Evolutionary conservation across 2,113 vertebrate genomes (phyloP).

Genomic region (Hippoglossus stenolepis): DNA sequence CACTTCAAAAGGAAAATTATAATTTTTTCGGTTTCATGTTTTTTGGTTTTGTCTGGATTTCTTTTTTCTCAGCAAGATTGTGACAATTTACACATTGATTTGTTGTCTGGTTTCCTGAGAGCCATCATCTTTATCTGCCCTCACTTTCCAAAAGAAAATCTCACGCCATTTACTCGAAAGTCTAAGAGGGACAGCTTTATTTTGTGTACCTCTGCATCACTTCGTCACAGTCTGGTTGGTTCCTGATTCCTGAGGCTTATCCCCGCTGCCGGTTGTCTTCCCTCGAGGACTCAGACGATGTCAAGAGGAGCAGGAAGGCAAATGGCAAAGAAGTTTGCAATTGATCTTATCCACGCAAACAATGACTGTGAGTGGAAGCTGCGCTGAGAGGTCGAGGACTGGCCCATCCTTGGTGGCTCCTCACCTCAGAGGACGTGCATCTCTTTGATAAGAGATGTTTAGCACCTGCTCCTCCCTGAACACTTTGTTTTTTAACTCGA

Average conservation of each 20-base stretch:
- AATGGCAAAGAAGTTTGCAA: slow-evolving; percentile 34
- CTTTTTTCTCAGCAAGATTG: too few species aligned
- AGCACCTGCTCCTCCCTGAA: neutral
- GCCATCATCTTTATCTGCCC: neutral
- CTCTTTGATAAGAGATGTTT: slow-evolving; percentile 2
- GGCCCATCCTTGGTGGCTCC: neutral
- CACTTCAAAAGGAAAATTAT: too few species aligned
- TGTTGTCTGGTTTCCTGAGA: neutral
- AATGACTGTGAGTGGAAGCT: slow-evolving; percentile 14
- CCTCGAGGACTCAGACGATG: slow-evolving; percentile 19
- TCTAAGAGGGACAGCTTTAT: slow-evolving; percentile 12
- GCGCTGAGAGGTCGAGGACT: neutral
- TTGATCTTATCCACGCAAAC: slow-evolving; percentile 42
- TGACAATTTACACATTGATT: neutral
- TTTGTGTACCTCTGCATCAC: slow-evolving; percentile 18
- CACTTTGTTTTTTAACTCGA: neutral
- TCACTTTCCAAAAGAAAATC: neutral
- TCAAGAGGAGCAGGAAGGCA: slow-evolving; percentile 27
- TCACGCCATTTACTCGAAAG: neutral
- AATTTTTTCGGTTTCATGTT: too few species aligned
- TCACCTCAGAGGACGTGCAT: neutral
- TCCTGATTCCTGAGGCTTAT: slow-evolving; percentile 18
- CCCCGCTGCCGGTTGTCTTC: slow-evolving; percentile 27
- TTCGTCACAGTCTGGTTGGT: slow-evolving; percentile 20
- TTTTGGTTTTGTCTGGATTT: too few species aligned